These are phyloP conservation scores for Sinopyrophorus schimmeli DNA, from an alignment of 2,888 invertebrate genomes.

Conservation along the genomic window DNA sequence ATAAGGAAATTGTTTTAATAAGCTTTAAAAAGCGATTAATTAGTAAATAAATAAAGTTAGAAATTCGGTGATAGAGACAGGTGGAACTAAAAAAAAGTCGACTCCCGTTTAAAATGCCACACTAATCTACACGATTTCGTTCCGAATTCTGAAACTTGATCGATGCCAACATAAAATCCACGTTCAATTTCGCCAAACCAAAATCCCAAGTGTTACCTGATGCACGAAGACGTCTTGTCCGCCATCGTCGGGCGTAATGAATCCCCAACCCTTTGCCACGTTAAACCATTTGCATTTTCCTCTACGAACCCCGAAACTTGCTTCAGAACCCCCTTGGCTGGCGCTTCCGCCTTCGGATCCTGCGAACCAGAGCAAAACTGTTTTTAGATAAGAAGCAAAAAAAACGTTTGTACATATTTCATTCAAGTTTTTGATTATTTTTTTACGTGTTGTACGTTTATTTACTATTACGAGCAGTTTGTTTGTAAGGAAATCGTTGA, in stretches of 20 bases:
- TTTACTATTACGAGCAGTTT: constrained; percentile 3
- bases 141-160: too few relatives aligned
- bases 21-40: too few relatives aligned
- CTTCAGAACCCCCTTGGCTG: constrained; percentile 54
- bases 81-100: too few relatives aligned
- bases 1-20: too few relatives aligned
- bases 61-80: too few relatives aligned
- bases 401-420: not conserved
- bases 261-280: constrained; percentile 94
- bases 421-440: not conserved
- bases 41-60: too few relatives aligned
- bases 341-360: constrained; percentile 56
- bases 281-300: constrained; percentile 96
- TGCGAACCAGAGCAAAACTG: constrained; percentile 37
- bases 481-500: constrained; percentile 10
- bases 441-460: too few relatives aligned
- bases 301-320: constrained; percentile 65
- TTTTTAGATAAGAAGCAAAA: not conserved
- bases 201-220: constrained; percentile 76
- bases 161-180: too few relatives aligned
- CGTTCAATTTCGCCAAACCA: too few relatives aligned
- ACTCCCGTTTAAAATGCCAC: too few relatives aligned
- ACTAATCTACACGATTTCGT: too few relatives aligned
- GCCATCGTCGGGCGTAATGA: constrained; percentile 88
- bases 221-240: constrained; percentile 92